Conservation (phyloP, 2,113 vertebrate genomes). For the Serinus canaria region DNA sequence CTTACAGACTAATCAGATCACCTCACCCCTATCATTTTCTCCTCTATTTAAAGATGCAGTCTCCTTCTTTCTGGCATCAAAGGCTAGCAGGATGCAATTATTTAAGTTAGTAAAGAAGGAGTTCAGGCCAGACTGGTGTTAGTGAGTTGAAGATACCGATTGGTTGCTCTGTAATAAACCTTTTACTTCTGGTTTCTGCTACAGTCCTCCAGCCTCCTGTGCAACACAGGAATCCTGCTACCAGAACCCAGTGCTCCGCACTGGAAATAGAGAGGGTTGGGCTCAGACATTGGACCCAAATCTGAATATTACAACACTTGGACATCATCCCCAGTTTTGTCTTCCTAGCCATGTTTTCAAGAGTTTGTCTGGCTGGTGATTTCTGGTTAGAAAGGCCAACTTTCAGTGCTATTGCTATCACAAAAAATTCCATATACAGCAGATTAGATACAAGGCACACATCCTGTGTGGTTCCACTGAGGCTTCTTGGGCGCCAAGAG, state of each 20-base stretch:
- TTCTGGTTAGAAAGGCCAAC: background rate
- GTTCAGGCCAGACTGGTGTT: background rate
- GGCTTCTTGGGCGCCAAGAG: background rate
- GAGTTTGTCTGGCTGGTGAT: background rate
- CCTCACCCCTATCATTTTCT: slow-evolving; percentile 60
- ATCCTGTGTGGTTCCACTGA: background rate
- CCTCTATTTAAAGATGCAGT: slow-evolving; percentile 57
- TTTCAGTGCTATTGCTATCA: background rate
- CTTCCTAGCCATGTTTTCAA: background rate
- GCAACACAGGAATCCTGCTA: background rate
- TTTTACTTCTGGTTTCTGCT: background rate
- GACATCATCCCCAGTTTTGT: background rate
- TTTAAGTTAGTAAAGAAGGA: slow-evolving; percentile 18
- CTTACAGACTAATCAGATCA: slow-evolving; percentile 71
- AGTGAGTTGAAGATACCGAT: background rate
- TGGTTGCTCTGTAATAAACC: slow-evolving; percentile 7
- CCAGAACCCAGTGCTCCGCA: accelerated
- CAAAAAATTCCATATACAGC: background rate
- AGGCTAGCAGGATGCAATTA: slow-evolving; percentile 41
- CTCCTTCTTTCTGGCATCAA: slow-evolving; percentile 29
- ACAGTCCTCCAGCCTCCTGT: background rate
- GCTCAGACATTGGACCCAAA: background rate
- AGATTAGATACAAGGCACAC: accelerated
- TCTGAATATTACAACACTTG: background rate
- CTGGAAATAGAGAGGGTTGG: background rate